Conservation (phyloP, 2,888 invertebrate genomes). For the Phragmatobia fuliginosa region DNA sequence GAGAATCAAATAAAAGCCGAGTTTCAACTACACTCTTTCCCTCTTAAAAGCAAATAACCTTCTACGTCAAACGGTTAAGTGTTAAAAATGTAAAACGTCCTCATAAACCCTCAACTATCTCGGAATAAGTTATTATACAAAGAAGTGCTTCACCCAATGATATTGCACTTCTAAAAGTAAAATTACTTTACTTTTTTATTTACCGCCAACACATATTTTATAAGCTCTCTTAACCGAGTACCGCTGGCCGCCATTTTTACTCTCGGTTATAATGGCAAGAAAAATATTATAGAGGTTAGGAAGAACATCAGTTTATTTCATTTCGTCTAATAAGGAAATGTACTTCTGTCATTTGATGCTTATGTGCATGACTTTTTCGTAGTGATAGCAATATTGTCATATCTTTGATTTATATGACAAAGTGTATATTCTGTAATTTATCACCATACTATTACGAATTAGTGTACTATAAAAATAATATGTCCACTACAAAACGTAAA, state of each 20-base stretch:
- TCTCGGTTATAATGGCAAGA: conserved; percentile 15
- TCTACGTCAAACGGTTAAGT: not conserved
- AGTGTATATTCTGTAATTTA: not conserved
- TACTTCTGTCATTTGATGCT: not conserved
- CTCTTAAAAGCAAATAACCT: not conserved
- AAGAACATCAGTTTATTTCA: not conserved
- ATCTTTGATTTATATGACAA: not conserved
- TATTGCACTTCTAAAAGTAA: conserved; percentile 45
- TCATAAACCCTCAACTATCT: not conserved
- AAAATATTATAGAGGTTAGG: conserved; percentile 10
- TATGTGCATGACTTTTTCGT: not conserved
- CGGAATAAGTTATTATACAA: not conserved
- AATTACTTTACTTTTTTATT: conserved; percentile 45
- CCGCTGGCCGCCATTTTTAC: conserved; percentile 9
- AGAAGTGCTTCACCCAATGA: conserved; percentile 31
- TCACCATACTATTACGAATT: no score
- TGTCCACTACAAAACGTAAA: no score
- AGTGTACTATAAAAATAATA: no score
- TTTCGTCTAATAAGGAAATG: not conserved
- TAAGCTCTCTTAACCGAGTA: conserved; percentile 24
- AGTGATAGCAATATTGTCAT: no score
- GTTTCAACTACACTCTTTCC: not conserved
- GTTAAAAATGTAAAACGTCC: not conserved
- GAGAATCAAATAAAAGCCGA: not conserved
- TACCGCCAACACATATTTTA: conserved; percentile 43